These are phyloP conservation scores for Gymnorhina tibicen DNA, from an alignment of 2,113 vertebrate genomes.

Conservation along the genomic window DNA sequence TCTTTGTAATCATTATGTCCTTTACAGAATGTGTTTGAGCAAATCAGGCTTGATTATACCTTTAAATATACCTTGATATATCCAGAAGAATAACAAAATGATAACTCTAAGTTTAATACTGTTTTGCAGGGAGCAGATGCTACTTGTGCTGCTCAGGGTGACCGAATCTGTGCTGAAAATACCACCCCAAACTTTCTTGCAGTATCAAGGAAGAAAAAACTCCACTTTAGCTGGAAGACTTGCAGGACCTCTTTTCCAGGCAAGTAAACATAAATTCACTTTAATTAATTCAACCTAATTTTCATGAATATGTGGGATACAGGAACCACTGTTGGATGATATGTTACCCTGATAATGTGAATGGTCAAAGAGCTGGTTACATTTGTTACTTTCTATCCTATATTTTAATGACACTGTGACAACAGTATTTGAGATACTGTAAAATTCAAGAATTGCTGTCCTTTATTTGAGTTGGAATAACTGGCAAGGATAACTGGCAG, in stretches of 20 bases:
- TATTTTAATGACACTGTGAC: neutral
- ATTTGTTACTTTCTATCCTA: neutral
- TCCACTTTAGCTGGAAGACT: conserved; percentile 91
- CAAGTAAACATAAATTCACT: conserved; percentile 63
- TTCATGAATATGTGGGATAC: neutral
- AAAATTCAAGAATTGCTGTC: neutral
- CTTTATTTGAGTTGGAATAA: neutral
- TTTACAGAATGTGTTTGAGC: neutral
- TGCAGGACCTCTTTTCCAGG: conserved; percentile 97
- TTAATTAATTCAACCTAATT: neutral
- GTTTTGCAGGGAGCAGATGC: conserved; percentile 91
- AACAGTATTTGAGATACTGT: neutral
- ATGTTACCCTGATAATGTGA: neutral
- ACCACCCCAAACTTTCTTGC: conserved; percentile 87
- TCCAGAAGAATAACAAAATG: neutral
- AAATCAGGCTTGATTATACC: neutral
- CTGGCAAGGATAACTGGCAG: neutral
- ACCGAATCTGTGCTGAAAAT: conserved; percentile 97
- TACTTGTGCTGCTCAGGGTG: conserved; percentile 93
- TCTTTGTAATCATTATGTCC: neutral
- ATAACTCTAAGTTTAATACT: neutral
- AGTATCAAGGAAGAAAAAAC: conserved; percentile 90
- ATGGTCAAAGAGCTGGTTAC: neutral
- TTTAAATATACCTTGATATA: neutral
- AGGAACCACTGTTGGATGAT: neutral